Conservation (phyloP, 1,140 invertebrate genomes). For the Triops longicaudatus region DNA sequence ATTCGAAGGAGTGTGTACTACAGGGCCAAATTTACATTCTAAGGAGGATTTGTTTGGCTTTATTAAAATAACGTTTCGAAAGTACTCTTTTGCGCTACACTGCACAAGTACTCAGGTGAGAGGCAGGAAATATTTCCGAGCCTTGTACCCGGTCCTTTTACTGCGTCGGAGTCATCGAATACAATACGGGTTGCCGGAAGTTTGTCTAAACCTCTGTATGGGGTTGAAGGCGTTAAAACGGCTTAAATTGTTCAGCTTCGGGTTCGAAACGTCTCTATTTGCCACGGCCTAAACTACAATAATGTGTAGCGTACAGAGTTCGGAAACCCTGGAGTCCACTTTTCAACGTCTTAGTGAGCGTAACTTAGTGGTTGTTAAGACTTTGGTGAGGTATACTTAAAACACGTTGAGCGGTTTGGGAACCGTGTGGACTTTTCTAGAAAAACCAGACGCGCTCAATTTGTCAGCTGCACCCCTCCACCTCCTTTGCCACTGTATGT, state of each 20-base stretch:
- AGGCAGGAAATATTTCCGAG: too few relatives aligned
- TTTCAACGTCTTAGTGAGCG: background rate
- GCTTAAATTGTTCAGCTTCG: background rate
- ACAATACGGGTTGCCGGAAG: slow-evolving; percentile 4
- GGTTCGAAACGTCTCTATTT: slow-evolving; percentile 11
- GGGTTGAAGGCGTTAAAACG: background rate
- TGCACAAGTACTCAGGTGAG: too few relatives aligned
- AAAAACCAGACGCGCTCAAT: background rate
- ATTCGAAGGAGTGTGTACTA: too few relatives aligned
- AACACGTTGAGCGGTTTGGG: background rate
- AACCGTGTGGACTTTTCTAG: background rate
- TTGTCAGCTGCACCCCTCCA: slow-evolving; percentile 5
- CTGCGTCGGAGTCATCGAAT: background rate
- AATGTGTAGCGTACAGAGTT: too few relatives aligned
- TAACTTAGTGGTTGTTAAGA: slow-evolving; percentile 3
- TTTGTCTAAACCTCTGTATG: background rate
- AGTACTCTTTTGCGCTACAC: too few relatives aligned
- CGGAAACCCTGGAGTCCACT: too few relatives aligned
- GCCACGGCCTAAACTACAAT: background rate
- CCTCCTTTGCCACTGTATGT: background rate
- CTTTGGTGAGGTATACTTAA: background rate
- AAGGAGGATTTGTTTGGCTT: too few relatives aligned
- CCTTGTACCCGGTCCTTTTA: too few relatives aligned
- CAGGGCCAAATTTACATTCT: too few relatives aligned
- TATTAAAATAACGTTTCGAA: too few relatives aligned